Conservation (phyloP, 2,888 invertebrate genomes). For the Lasioglossum villosulum region DNA sequence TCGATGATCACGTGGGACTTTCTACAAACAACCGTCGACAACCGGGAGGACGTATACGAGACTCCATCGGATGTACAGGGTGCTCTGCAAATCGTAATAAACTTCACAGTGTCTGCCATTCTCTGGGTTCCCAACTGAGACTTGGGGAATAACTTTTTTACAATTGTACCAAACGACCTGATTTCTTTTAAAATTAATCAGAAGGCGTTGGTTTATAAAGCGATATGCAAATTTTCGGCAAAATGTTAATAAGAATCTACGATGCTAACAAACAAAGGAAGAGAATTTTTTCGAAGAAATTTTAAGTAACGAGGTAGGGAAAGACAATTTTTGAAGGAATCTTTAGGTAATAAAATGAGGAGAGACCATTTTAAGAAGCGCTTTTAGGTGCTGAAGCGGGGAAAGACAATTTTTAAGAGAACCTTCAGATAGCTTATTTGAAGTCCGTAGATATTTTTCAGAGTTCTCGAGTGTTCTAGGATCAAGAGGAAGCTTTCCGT, state of each 20-base stretch:
- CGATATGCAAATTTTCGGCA: too few species aligned
- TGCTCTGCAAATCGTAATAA: not conserved
- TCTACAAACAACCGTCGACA: constrained; percentile 48
- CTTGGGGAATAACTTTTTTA: too few species aligned
- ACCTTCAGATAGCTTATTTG: not conserved
- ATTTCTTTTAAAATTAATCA: too few species aligned
- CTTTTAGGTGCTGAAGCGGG: not conserved
- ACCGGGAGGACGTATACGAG: constrained; percentile 15
- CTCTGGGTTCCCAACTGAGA: too few species aligned
- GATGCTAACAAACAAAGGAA: too few species aligned
- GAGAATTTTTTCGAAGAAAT: too few species aligned
- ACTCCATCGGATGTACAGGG: not conserved
- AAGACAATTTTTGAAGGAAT: not conserved
- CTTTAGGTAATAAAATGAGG: too few species aligned
- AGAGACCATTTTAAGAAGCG: not conserved
- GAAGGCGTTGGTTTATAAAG: too few species aligned
- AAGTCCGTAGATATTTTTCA: not conserved
- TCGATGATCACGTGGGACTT: constrained; percentile 35
- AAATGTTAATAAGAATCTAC: too few species aligned
- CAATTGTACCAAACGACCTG: too few species aligned
- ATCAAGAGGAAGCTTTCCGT: not conserved
- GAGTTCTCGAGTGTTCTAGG: not conserved
- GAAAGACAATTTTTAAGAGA: not conserved
- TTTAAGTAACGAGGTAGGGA: too few species aligned
- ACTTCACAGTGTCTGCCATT: not conserved